Base-by-base conservation (phyloP, 2,888 invertebrate genomes). In the Calameuta idolon region DNA sequence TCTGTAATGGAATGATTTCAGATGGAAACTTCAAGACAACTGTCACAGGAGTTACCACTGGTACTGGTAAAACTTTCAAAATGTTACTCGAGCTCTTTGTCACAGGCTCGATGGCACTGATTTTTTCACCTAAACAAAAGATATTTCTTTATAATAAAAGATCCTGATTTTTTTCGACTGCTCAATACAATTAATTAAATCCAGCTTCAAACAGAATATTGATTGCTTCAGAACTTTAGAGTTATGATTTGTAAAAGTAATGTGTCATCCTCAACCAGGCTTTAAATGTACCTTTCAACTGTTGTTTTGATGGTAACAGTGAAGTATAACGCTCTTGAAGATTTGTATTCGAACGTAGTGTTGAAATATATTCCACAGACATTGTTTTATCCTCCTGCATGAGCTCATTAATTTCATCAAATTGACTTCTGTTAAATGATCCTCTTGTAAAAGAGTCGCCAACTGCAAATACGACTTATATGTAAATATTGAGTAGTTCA, bases 41-140 rank as follows among this genome's bases (percentile, higher is more conserved):
- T 3, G 93, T 92, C 77, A 89, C 90, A 0, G 93, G 93, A 78
- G 91, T 92, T 0, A 92, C 82, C 12, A 90, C 81, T n/a, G 92
- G 89, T 12, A 83, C 82, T 69, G 84, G 84, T 69, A 85, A 84
- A 31, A 83, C 77, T 79, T 86, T 87, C 11, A 77, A 75, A 1
- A 83, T 31, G 33, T 78, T 82, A 34, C 23, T 23, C 5, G 55
- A 77, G 68, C 12, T 23, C 11, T 23, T 76, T 71, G 34, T 76
- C 75, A 71, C 11, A 34, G 30, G 34, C 23, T 34, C 69, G 4
- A 15, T 34, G n/a, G 35, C 37, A 76, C 76, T 35, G 75, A 75
- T 4, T 69, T 34, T 33, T 80, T 74, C 15, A 34, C 55, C 74
- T 76, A 40, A 23, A 9, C 2, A 55, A 23, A 55, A 55, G 23